Evolutionary conservation across 2,797 vertebrate species (phyloP).

Genomic region (Brachymystax lenok): DNA sequence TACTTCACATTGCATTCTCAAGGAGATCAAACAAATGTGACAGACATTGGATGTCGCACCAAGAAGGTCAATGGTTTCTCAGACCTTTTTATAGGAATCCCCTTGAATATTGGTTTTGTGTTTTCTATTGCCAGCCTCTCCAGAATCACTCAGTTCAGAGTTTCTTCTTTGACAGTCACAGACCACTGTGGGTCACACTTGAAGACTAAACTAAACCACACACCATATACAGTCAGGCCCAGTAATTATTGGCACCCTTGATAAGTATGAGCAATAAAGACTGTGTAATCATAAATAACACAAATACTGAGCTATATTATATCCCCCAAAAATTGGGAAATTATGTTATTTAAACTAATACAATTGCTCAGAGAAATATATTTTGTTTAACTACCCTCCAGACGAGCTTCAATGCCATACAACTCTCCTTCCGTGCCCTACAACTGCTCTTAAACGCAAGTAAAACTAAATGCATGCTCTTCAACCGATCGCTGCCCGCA

Average conservation of each 20-base stretch:
- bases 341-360: too few species aligned
- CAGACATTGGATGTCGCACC: slow-evolving; percentile 2
- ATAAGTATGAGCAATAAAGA: too few species aligned
- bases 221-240: neutral
- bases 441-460: too few species aligned
- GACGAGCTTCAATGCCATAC: too few species aligned
- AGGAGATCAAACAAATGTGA: slow-evolving; percentile 19
- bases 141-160: neutral
- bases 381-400: too few species aligned
- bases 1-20: neutral
- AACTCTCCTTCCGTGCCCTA: too few species aligned
- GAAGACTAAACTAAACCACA: neutral
- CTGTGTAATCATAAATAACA: too few species aligned
- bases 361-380: too few species aligned
- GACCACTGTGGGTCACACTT: neutral
- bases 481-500: too few species aligned
- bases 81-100: slow-evolving; percentile 1
- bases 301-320: too few species aligned
- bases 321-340: too few species aligned
- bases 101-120: neutral
- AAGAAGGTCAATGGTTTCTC: slow-evolving; percentile 15
- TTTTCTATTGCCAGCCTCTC: neutral
- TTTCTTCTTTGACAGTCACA: neutral
- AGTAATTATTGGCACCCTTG: neutral
- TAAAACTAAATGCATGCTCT: too few species aligned